A percentile compares a stretch with the other conserved stretches of the same genome.
Conservation (phyloP, 2,888 invertebrate species). For the Lingula anatina region DNA sequence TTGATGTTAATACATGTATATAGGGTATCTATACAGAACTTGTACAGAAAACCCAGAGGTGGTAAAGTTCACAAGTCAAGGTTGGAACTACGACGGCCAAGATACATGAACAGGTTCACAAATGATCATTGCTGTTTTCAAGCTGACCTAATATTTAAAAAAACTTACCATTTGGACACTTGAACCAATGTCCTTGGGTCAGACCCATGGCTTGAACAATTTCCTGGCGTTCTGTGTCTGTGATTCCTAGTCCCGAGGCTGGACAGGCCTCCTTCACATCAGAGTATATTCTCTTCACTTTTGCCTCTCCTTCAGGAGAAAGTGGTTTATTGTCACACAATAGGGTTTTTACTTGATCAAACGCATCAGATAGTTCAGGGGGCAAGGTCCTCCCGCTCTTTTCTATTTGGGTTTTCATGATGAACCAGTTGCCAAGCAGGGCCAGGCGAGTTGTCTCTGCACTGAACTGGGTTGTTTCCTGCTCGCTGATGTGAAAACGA, state of each 20-base stretch:
- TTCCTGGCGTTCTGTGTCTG: conserved; percentile 55
- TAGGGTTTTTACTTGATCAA: not conserved
- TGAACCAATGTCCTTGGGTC: conserved; percentile 64
- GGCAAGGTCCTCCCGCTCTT: too few species aligned
- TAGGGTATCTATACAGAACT: not conserved
- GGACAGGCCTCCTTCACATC: conserved; percentile 13
- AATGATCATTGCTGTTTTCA: too few species aligned
- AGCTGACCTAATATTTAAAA: not conserved
- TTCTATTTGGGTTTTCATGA: too few species aligned
- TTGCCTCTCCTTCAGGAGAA: conserved; percentile 5
- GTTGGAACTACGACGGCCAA: too few species aligned
- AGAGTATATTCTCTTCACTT: conserved; percentile 4
- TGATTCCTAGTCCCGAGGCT: conserved; percentile 26
- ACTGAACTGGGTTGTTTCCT: conserved; percentile 9
- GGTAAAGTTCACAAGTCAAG: not conserved
- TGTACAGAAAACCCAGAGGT: not conserved
- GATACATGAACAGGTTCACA: too few species aligned
- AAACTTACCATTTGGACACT: conserved; percentile 60
- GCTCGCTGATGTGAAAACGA: conserved; percentile 8
- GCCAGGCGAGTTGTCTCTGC: conserved; percentile 1
- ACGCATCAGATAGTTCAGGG: too few species aligned
- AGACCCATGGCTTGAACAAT: conserved; percentile 60
- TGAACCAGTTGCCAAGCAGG: too few species aligned
- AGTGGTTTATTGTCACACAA: not conserved
- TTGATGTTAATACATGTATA: too few species aligned